Evolutionary conservation across 2,888 invertebrate genomes (phyloP).

Genomic region (Dichetophora obliterata): DNA sequence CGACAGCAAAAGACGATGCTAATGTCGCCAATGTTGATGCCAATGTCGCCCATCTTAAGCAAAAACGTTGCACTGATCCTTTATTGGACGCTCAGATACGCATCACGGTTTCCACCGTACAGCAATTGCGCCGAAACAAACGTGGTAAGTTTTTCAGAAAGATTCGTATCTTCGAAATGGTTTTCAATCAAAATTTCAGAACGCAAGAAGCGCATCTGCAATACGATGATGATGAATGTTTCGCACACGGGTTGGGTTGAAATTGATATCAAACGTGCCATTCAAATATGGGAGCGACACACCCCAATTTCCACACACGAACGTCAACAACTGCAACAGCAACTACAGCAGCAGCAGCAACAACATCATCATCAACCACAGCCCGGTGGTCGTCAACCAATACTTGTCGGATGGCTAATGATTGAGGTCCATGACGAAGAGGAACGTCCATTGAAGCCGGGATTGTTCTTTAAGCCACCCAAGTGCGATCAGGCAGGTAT

Average conservation of each 20-base stretch:
- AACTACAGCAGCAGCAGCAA: constrained; percentile 54
- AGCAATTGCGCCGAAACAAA: constrained; percentile 63
- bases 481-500: constrained; percentile 70
- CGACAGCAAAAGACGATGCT: neutral
- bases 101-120: constrained; percentile 66
- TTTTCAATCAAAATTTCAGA: constrained; percentile 52
- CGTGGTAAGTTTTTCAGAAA: constrained; percentile 54
- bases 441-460: constrained; percentile 66
- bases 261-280: constrained; percentile 67
- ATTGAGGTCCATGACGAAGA: constrained; percentile 69
- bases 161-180: neutral
- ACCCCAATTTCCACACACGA: constrained; percentile 36
- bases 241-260: constrained; percentile 67
- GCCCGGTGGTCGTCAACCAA: constrained; percentile 53
- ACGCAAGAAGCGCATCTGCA: constrained; percentile 68
- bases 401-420: constrained; percentile 65
- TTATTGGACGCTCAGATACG: constrained; percentile 64
- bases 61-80: constrained; percentile 53
- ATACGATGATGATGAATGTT: constrained; percentile 67
- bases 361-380: constrained; percentile 53
- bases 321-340: constrained; percentile 50
- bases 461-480: constrained; percentile 66
- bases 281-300: constrained; percentile 64
- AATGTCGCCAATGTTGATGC: neutral
- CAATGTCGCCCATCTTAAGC: constrained; percentile 39